Base-by-base conservation (phyloP, 2,888 invertebrate genomes). In the Aleiodes alternator region DNA sequence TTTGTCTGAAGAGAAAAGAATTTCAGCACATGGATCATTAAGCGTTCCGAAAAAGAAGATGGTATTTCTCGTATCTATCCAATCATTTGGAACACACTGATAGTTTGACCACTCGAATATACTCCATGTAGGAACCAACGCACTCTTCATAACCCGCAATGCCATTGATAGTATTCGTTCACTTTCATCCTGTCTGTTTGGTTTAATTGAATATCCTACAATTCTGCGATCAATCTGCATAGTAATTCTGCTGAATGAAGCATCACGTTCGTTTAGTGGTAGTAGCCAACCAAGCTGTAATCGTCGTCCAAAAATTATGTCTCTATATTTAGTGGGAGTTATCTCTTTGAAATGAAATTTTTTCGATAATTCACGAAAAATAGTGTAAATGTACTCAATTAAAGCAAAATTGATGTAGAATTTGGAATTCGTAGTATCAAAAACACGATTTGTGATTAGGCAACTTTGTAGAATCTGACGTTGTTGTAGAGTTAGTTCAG, bases 61-160 rank as follows among this genome's bases (percentile, higher is more conserved):
- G 9, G 43, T 9, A 34, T 61, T 61, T 7, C 14, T 61, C 34
- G 61, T 61, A 0, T 12, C 38, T 14, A 14, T 61, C 61, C 61
- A 61, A 0, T 6, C 14, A 6, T 8, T 1, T 3, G 61, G 61
- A 61, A 61, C 7, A 7, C 38, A 8, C 9, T 9, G 4, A 61
- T 61, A 61, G 14, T 61, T 16, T 3, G 34, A n/a, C 61, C 61
- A 34, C 1, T 14, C 38, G 23, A 38, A 61, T n/a, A 61, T 12
- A 61, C 6, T 23, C 61, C 61, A 61, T 38, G 34, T 38, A 61
- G 34, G n/a, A 38, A n/a, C n/a, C 3, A 43, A 0, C 9, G 38
- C 61, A 14, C 61, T 61, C 29, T 61, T 61, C n/a, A 38, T 14
- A 61, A 61, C 34, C 14, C 61, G 34, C 14, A 61, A 38, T 16